Evolutionary conservation across 2,888 invertebrate species (phyloP), one percentile per base, ranked within the genome.

Genomic region (Syrista parreyssii): DNA sequence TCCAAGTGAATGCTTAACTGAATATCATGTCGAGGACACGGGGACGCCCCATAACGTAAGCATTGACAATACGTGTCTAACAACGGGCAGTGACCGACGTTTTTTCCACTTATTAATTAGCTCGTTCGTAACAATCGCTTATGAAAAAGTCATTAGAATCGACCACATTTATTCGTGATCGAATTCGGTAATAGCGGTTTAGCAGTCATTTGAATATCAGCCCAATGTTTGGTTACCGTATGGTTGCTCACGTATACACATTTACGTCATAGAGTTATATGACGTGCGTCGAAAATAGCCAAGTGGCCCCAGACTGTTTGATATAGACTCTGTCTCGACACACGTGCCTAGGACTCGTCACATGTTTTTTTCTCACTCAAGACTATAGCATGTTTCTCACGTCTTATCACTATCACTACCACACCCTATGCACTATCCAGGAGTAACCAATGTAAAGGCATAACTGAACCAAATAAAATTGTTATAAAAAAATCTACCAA

Each of bases 231-330:
- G 55, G 23, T 55, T 6, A 55, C 9, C 55, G 23, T 23, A 79
- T 78, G 79, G 78, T 76, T 78, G 78, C 79, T 74, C 78, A 78
- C 77, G 75, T 80, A 80, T 30, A 68, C 71, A 71, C 68, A 35
- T 68, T 74, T 40, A 72, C 31, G 75, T 35, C 83, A 81, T 73
- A 33, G 76, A 79, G 84, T 86, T 86, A 84, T 84, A 82, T 84
- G 82, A 83, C 80, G 83, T 87, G 81, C 83, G 84, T 85, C 87
- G 83, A 88, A 88, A 88, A 88, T 88, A 88, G 84, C 85, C 84
- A 85, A 84, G 88, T 88, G 82, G 71, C 83, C 87, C 85, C 81
- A 83, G 82, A 84, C 84, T 71, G 31, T 71, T n/a, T 71, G 12
- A 71, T 71, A 71, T 33, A 71, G 71, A 71, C 71, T 31, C 32